Percentiles rank a stretch among this genome's conserved stretches.
phyloP scores from a whole-genome alignment of 2,113 vertebrate species.

The Nematolebias whitei region DNA sequence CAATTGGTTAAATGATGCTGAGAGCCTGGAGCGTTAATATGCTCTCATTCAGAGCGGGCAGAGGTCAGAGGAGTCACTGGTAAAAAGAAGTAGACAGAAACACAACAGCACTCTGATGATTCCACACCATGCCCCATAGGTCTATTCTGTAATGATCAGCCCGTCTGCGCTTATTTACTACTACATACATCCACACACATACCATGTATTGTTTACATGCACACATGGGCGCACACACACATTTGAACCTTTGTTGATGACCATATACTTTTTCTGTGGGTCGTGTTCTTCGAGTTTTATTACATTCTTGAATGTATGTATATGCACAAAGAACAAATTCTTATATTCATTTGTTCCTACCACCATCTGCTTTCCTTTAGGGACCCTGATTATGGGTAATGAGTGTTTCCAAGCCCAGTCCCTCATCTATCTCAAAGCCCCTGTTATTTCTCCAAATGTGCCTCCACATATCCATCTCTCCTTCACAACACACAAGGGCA shows the following conservation, averaged over 20 bases:
- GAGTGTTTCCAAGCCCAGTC: constrained; percentile 67
- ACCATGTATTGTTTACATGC: constrained; percentile 34
- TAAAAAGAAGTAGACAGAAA: constrained; percentile 67
- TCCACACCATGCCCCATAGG: constrained; percentile 65
- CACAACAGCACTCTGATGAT: constrained; percentile 64
- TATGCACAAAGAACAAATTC: constrained; percentile 21
- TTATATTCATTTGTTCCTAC: constrained; percentile 43
- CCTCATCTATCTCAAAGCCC: constrained; percentile 75
- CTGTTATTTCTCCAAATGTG: constrained; percentile 68
- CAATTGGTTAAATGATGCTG: constrained; percentile 82
- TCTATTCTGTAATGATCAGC: constrained; percentile 63
- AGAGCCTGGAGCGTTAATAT: constrained; percentile 82
- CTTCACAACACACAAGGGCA: constrained; percentile 44
- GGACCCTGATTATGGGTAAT: constrained; percentile 73
- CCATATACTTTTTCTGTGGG: constrained; percentile 17
- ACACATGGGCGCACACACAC: constrained; percentile 11
- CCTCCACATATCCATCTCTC: constrained; percentile 60
- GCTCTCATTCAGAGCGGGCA: constrained; percentile 75
- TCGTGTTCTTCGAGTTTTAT: constrained; percentile 27
- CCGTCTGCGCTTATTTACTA: constrained; percentile 56
- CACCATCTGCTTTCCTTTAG: constrained; percentile 71
- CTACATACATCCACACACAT: constrained; percentile 53
- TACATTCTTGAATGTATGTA: constrained; percentile 11
- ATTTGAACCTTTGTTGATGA: neutral
- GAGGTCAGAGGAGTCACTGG: constrained; percentile 70